A percentile compares a stretch with the other conserved stretches of the same genome.
Conservation (phyloP, 2,113 vertebrate genomes). For the Petaurus breviceps region DNA sequence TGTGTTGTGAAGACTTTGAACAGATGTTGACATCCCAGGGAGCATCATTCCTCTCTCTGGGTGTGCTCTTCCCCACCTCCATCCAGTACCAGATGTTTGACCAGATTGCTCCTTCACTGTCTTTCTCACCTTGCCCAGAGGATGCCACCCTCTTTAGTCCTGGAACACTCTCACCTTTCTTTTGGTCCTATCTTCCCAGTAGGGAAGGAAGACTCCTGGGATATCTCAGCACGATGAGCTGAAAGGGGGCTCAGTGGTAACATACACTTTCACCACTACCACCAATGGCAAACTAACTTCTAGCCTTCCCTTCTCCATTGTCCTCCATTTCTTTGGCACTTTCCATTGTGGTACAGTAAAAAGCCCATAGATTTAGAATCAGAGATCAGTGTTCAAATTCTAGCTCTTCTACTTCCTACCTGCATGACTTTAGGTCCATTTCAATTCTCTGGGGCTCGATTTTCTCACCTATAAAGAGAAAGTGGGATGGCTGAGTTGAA, state of each 20-base stretch:
- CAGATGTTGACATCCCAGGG: background rate
- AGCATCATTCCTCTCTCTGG: background rate
- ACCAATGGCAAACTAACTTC: background rate
- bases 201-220: background rate
- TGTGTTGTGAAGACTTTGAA: background rate
- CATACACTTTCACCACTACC: background rate
- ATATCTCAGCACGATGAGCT: background rate
- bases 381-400: background rate
- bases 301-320: background rate
- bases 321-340: background rate
- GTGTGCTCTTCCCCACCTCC: background rate
- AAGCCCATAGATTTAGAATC: background rate
- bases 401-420: background rate
- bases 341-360: background rate
- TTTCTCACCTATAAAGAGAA: background rate
- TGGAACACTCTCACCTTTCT: background rate
- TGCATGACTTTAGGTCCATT: background rate
- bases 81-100: background rate
- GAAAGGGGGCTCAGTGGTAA: background rate
- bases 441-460: background rate
- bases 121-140: background rate
- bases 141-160: background rate
- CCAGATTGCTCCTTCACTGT: background rate
- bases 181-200: background rate
- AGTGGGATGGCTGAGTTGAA: background rate